Evolutionary conservation across 2,888 invertebrate species (phyloP).

Genomic region (Phrixothrix hirtus): DNA sequence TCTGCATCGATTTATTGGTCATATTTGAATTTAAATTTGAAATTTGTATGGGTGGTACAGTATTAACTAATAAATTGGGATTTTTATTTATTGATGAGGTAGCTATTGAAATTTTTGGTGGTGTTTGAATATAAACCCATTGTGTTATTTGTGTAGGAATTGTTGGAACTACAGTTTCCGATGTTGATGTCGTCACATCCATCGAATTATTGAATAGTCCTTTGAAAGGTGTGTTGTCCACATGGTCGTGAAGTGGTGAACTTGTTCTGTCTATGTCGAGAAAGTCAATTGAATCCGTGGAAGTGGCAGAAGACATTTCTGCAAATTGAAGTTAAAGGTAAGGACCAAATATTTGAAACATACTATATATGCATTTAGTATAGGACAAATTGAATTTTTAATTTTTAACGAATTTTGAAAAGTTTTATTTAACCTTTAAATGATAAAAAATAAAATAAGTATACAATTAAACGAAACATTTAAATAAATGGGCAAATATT

Average conservation of each 20-base stretch:
- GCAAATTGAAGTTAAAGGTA: constrained; percentile 39
- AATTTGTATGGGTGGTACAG: constrained; percentile 43
- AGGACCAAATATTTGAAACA: constrained; percentile 34
- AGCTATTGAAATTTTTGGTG: constrained; percentile 54
- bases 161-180: constrained; percentile 26
- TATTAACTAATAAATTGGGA: constrained; percentile 40
- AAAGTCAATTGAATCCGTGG: constrained; percentile 8
- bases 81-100: constrained; percentile 12
- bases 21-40: constrained; percentile 35
- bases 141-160: constrained; percentile 33
- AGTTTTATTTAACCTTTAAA: too few relatives aligned
- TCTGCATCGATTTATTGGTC: neutral
- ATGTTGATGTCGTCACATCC: constrained; percentile 19
- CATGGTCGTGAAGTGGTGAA: neutral
- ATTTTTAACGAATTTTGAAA: constrained; percentile 10
- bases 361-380: constrained; percentile 31
- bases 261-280: constrained; percentile 1
- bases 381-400: too few relatives aligned
- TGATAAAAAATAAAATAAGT: neutral
- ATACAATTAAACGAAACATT: constrained; percentile 7
- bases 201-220: constrained; percentile 2
- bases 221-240: neutral
- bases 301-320: constrained; percentile 43
- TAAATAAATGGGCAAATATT: constrained; percentile 14
- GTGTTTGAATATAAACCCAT: constrained; percentile 64